phyloP scores from a whole-genome alignment of 2,797 vertebrate species.

The Syngnathus acus region DNA sequence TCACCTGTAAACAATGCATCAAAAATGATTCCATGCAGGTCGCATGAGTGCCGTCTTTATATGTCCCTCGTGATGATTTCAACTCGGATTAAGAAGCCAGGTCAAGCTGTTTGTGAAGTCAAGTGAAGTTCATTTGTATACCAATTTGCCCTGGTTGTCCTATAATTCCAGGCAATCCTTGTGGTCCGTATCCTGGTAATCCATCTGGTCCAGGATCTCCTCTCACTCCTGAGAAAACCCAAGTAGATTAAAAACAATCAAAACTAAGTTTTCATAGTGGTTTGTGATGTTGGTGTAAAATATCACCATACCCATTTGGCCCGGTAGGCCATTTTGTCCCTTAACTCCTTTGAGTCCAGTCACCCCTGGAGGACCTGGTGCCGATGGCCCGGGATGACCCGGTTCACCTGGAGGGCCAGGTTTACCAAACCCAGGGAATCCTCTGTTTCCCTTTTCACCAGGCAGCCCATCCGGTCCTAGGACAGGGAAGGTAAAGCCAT shows the following conservation, averaged over 20 bases:
- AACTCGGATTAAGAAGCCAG: not conserved
- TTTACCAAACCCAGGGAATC: slow-evolving; percentile 42
- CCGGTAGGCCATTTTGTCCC: slow-evolving; percentile 39
- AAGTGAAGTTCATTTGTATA: slow-evolving; percentile 17
- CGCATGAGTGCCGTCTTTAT: too few relatives aligned
- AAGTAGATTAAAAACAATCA: not conserved
- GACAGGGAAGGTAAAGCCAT: not conserved
- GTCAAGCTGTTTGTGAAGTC: not conserved
- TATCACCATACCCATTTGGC: slow-evolving; percentile 36
- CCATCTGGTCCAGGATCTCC: slow-evolving; percentile 58
- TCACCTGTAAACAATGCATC: slow-evolving; percentile 32
- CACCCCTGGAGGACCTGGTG: slow-evolving; percentile 26
- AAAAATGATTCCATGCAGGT: not conserved
- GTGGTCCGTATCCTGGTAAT: slow-evolving; percentile 23
- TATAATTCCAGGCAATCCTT: slow-evolving; percentile 39
- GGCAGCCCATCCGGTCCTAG: slow-evolving; percentile 31
- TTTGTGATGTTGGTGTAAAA: not conserved
- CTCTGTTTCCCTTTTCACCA: slow-evolving; percentile 44
- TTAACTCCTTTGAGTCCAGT: slow-evolving; percentile 42
- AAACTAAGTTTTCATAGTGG: not conserved
- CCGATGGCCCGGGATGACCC: slow-evolving; percentile 39
- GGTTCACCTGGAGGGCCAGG: slow-evolving; percentile 39
- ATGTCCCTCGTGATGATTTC: not conserved
- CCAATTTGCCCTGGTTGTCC: slow-evolving; percentile 55
- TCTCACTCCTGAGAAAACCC: slow-evolving; percentile 34